A percentile compares a stretch with the other conserved stretches of the same genome.
These are phyloP conservation scores for Noctua janthe DNA, from an alignment of 2,888 invertebrate species.

Conservation along the genomic window DNA sequence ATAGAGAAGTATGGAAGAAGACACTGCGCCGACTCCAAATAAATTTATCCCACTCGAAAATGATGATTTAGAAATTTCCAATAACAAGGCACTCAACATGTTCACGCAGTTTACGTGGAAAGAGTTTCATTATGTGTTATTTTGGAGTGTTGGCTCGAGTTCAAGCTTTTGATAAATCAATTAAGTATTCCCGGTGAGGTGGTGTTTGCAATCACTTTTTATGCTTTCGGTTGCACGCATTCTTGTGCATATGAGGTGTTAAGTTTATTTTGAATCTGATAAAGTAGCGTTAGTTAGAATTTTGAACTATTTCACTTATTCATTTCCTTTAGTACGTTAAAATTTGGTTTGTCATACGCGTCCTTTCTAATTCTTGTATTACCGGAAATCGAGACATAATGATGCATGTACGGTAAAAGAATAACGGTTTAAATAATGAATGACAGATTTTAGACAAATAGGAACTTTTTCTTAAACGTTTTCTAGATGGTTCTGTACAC, in stretches of 20 bases:
- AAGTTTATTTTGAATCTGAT: slow-evolving; percentile 18
- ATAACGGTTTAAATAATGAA: slow-evolving; percentile 5
- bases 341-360: not conserved
- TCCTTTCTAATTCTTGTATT: not conserved
- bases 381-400: slow-evolving; percentile 10
- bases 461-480: not conserved
- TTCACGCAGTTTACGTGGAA: slow-evolving; percentile 2
- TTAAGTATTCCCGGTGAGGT: slow-evolving; percentile 11
- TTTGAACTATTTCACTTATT: not conserved
- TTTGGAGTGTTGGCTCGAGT: slow-evolving; percentile 35
- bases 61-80: not conserved
- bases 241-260: slow-evolving; percentile 17
- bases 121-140: slow-evolving; percentile 28
- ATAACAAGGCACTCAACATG: not conserved
- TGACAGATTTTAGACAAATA: not conserved
- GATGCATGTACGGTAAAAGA: not conserved
- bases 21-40: too few relatives aligned
- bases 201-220: slow-evolving; percentile 26
- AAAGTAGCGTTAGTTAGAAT: not conserved
- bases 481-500: not conserved
- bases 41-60: too few relatives aligned
- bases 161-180: slow-evolving; percentile 26
- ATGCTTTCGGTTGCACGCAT: slow-evolving; percentile 2
- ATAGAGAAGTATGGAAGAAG: too few relatives aligned
- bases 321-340: not conserved